Evolutionary conservation across 2,888 invertebrate genomes (phyloP).

Genomic region (Acanthoscelides obtectus): DNA sequence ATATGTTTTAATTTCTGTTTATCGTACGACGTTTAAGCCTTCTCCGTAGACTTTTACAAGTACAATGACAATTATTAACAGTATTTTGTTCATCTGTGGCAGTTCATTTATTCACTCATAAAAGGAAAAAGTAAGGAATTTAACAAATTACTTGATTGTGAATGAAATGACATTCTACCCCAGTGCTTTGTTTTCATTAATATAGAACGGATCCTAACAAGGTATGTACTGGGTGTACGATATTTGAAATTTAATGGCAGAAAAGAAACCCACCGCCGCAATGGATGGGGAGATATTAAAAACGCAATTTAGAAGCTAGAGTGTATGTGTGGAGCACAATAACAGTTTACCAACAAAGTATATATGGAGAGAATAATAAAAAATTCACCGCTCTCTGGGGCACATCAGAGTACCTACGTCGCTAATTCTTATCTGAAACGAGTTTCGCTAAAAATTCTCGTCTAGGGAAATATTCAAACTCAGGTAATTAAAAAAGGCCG

Average conservation of each 20-base stretch:
- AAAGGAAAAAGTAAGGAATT: no score
- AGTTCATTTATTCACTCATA: no score
- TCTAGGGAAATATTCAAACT: slow-evolving; percentile 39
- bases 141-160: no score
- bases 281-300: slow-evolving; percentile 20
- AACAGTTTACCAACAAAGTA: background rate
- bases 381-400: background rate
- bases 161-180: no score
- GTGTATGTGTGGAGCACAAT: background rate
- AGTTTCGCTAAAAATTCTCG: slow-evolving; percentile 41
- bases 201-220: background rate
- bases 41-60: no score
- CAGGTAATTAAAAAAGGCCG: slow-evolving; percentile 39
- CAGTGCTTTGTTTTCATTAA: background rate
- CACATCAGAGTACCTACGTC: slow-evolving; percentile 20
- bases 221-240: background rate
- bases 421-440: slow-evolving; percentile 43
- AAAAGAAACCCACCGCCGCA: background rate
- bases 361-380: background rate
- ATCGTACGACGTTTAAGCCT: no score
- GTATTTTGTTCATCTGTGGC: no score
- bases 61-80: no score
- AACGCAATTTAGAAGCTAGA: slow-evolving; percentile 24
- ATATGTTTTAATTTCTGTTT: no score
- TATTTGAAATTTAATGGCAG: background rate